Evolutionary conservation across 1,140 invertebrate species (phyloP), one percentile per base, ranked within the genome.

Genomic region (Heliconius himera): DNA sequence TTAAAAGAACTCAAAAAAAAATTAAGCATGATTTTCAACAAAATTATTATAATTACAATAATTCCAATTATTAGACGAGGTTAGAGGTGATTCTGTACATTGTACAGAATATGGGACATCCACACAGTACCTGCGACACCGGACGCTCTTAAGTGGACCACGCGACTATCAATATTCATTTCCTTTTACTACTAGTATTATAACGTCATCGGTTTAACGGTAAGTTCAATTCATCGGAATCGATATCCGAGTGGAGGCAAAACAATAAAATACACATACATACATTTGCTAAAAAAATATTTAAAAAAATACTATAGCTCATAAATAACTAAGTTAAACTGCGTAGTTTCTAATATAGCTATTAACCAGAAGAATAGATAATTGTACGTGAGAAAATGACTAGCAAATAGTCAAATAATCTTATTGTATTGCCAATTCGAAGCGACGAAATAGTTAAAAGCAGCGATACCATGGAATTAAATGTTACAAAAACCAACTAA

Each of bases 91-190:
- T 36, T 6, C 33, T 46, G 41, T 4, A 46, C 3, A 46, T 46
- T 51, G n/a, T 66, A 29, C 26, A 74, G 22, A 73, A 6, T 33
- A 72, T 20, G 54, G 74, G 60, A 76, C 56, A 66, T 66, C 9
- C 29, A 29, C n/a, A 56, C 20, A 66, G 26, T 76, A 76, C 74
- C 74, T 75, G 80, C 60, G 38, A 79, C 74, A 81, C 83, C 82
- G 86, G 86, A 86, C 80, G 86, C 78, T 73, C 76, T 56, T 84
- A 87, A 87, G 81, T 87, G 74, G 83, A 84, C 72, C 80, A 83
- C 73, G 70, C 81, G 76, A 80, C 60, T 66, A 74, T 74, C 75
- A 79, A 79, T 79, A 82, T 81, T 80, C 76, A 78, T 72, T 76
- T 81, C 83, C 81, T 82, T 83, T 84, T 80, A 77, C 74, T 75